Conservation (phyloP, 2,888 invertebrate species). For the Sycophila texana region DNA sequence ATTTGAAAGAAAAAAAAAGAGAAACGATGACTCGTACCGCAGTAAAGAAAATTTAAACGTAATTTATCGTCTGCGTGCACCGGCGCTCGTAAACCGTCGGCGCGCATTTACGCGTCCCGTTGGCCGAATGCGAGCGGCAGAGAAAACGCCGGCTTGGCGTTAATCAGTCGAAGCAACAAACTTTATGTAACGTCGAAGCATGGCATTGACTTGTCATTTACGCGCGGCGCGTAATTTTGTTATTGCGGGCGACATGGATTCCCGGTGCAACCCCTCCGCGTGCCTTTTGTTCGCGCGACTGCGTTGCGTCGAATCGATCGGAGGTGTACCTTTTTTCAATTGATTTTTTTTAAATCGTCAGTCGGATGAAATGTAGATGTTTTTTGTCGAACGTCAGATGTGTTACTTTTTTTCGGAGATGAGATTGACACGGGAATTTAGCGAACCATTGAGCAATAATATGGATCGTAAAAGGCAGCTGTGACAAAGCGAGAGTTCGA, state of each 20-base stretch:
- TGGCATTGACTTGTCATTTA: conserved; percentile 36
- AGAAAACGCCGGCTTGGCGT: conserved; percentile 13
- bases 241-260: not conserved
- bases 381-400: no score
- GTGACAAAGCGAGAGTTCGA: not conserved
- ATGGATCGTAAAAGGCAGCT: not conserved
- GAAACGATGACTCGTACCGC: not conserved
- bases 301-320: no score
- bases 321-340: not conserved
- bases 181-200: conserved; percentile 31
- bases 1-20: not conserved
- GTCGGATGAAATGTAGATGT: no score
- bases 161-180: conserved; percentile 37
- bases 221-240: conserved; percentile 12
- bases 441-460: not conserved
- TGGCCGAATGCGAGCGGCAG: not conserved
- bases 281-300: not conserved
- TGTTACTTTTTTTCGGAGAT: no score
- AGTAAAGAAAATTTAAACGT: conserved; percentile 4
- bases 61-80: conserved; percentile 27
- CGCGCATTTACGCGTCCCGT: not conserved
- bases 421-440: not conserved
- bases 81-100: conserved; percentile 1
- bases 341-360: not conserved
- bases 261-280: not conserved